Conservation (phyloP, 1,140 invertebrate species). For the Latrodectus geometricus region DNA sequence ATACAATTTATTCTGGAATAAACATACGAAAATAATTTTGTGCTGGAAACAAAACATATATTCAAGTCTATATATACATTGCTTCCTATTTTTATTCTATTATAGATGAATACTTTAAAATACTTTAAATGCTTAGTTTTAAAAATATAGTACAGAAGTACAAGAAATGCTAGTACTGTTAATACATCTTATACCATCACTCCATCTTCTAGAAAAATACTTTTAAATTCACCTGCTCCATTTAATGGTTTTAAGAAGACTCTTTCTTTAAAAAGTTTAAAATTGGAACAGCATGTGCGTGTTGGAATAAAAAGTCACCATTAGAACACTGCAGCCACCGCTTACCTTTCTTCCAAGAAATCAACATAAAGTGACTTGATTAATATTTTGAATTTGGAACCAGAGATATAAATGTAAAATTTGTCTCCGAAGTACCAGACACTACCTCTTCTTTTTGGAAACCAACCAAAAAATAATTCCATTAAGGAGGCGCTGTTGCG, state of each 20-base stretch:
- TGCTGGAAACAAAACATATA: too few species aligned
- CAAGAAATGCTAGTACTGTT: too few species aligned
- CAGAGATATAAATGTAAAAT: slow-evolving; percentile 11
- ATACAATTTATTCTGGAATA: too few species aligned
- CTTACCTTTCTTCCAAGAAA: background rate
- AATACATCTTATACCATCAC: too few species aligned
- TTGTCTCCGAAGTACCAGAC: background rate
- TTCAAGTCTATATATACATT: too few species aligned
- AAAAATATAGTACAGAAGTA: too few species aligned
- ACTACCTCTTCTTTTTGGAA: background rate
- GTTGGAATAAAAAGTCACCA: background rate
- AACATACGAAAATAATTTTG: too few species aligned
- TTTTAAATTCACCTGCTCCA: background rate
- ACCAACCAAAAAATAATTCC: slow-evolving; percentile 11
- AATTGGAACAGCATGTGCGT: background rate
- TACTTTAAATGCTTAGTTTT: too few species aligned
- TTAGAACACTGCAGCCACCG: background rate
- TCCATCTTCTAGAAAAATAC: too few species aligned
- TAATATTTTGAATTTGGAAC: slow-evolving; percentile 12
- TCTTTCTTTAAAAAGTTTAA: background rate
- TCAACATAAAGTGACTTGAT: background rate
- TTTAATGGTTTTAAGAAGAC: background rate
- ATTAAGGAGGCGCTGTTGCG: background rate
- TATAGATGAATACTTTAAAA: too few species aligned
- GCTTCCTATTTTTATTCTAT: too few species aligned